phyloP scores from a whole-genome alignment of 1,140 invertebrate species.

The Hirudo medicinalis region DNA sequence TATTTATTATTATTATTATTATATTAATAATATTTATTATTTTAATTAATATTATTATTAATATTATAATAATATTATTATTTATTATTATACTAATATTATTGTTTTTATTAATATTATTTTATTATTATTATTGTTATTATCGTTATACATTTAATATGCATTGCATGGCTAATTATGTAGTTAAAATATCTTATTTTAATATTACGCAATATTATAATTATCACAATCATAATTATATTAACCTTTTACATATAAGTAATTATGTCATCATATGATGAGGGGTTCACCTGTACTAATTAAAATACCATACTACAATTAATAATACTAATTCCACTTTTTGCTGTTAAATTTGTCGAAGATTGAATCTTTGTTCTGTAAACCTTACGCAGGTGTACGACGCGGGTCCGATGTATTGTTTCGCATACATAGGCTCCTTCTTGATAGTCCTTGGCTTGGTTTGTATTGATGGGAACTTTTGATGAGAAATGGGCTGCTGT shows the following conservation, averaged over 20 bases:
- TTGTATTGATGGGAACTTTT: constrained; percentile 25
- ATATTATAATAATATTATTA: too few relatives aligned
- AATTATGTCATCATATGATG: not conserved
- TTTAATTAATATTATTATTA: not conserved
- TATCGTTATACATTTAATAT: too few relatives aligned
- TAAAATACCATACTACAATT: not conserved
- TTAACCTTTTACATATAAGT: too few relatives aligned
- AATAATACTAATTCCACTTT: not conserved
- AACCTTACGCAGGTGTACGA: constrained; percentile 28
- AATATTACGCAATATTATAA: too few relatives aligned
- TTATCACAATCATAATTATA: too few relatives aligned
- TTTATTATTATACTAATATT: too few relatives aligned
- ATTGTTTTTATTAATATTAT: not conserved
- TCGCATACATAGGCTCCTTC: constrained; percentile 30
- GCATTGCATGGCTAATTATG: too few relatives aligned
- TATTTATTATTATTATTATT: not conserved
- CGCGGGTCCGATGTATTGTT: constrained; percentile 35
- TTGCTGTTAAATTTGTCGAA: not conserved
- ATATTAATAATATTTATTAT: not conserved
- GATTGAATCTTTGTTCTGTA: not conserved
- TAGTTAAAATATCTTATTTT: too few relatives aligned
- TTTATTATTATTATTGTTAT: not conserved
- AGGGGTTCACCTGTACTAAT: not conserved
- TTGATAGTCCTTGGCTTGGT: constrained; percentile 35
- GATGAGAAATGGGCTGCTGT: too few relatives aligned